A percentile compares a stretch with the other conserved stretches of the same genome.
These are phyloP conservation scores for Ramphastos sulfuratus DNA, from an alignment of 2,113 vertebrate species.

Conservation along the genomic window DNA sequence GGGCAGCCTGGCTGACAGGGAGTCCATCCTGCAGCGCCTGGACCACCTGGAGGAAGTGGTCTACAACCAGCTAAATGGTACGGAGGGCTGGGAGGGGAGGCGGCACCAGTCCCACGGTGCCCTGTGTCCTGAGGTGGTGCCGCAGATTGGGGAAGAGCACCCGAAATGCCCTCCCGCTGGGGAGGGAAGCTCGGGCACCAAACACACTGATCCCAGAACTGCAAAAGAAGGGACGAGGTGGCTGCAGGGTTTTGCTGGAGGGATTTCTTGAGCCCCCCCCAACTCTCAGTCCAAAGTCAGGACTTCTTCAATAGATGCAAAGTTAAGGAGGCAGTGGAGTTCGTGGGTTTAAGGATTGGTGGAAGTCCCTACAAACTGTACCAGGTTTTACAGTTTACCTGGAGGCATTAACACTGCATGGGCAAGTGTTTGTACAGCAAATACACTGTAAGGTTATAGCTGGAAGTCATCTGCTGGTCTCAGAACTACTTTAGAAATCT, in stretches of 20 bases:
- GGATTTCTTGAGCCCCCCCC: not conserved
- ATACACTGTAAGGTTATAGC: not conserved
- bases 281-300: not conserved
- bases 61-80: slow-evolving; percentile 96
- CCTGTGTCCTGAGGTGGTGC: not conserved
- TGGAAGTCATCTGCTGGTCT: not conserved
- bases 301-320: not conserved
- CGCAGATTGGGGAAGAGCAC: not conserved
- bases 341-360: not conserved
- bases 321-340: slow-evolving; percentile 9
- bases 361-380: rapidly evolving
- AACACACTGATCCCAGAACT: rapidly evolving
- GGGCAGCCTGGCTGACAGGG: slow-evolving; percentile 85
- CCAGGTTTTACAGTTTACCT: not conserved
- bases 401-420: not conserved
- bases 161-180: rapidly evolving
- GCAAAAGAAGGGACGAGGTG: not conserved
- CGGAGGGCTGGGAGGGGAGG: slow-evolving; percentile 7
- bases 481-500: not conserved
- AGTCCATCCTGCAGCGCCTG: slow-evolving; percentile 93
- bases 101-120: rapidly evolving
- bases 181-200: not conserved
- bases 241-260: not conserved
- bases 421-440: not conserved
- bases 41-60: slow-evolving; percentile 97